Evolutionary conservation across 2,113 vertebrate genomes (phyloP), one percentile per base, ranked within the genome.

Genomic region (Pachypanchax playfairii): DNA sequence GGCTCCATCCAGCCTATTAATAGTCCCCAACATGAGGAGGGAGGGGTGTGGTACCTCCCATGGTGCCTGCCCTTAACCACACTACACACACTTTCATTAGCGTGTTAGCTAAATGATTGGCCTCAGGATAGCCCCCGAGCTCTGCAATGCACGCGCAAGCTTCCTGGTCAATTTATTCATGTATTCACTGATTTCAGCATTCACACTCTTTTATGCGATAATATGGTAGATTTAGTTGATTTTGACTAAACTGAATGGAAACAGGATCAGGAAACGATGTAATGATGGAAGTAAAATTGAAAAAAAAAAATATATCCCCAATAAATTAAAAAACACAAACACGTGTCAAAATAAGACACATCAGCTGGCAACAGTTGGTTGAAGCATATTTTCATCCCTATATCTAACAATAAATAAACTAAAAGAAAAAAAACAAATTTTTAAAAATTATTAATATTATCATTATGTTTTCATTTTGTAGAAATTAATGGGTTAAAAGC

Each of bases 81-180:
- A 80, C 80, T 85, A 85, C 87, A 85, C 85, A 79, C 67, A 66
- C 85, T 91, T 92, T 91, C 87, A 92, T 92, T 91, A 88, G 75
- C 66, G 79, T 87, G 79, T 91, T 91, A 88, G 89, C 86, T 86
- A 88, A 90, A 89, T 88, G 85, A 90, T 90, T 93, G 88, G 90
- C 91, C 91, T 87, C 83, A 79, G 92, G 91, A 84, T 78, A 88
- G 87, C 87, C 90, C 91, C 80, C 79, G 24, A 88, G 90, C 91
- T 63, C 68, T 64, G 64, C 85, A 85, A 87, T 65, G 82, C 88
- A 87, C 83, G 86, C 83, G 82, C 77, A 83, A 67, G 75, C 83
- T 86, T 83, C 69, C 72, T 70, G 72, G 82, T 67, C 85, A 86
- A 87, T 87, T 85, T 90, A 87, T 90, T 89, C 84, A 90, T 88